Evolutionary conservation across 2,113 vertebrate genomes (phyloP).

Genomic region (Ailuropoda melanoleuca): DNA sequence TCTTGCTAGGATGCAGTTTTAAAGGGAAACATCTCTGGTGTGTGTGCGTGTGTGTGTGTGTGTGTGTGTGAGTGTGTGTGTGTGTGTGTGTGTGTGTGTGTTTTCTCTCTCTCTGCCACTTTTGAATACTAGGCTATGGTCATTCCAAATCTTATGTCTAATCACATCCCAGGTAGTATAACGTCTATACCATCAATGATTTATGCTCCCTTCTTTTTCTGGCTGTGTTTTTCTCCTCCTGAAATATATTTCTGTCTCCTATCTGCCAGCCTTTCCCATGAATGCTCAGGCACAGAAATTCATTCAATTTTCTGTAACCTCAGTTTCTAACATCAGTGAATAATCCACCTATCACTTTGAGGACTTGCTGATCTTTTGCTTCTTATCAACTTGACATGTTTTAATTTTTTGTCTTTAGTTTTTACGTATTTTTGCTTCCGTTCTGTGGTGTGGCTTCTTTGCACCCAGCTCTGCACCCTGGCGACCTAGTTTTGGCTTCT

Average conservation of each 20-base stretch:
- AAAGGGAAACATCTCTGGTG: background rate
- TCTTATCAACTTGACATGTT: conserved; percentile 54
- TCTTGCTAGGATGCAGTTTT: background rate
- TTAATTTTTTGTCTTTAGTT: conserved; percentile 67
- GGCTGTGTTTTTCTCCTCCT: background rate
- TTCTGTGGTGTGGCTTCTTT: conserved; percentile 45
- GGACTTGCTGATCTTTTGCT: conserved; percentile 65
- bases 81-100: too few relatives aligned
- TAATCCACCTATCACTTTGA: conserved; percentile 56
- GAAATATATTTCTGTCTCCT: conserved; percentile 70
- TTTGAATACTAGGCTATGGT: background rate
- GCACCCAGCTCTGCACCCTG: background rate
- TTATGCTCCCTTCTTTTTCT: conserved; percentile 31
- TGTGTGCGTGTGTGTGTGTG: too few relatives aligned
- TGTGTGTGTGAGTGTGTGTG: too few relatives aligned
- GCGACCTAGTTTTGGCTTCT: background rate
- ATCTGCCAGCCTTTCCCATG: conserved; percentile 59
- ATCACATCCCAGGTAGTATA: background rate
- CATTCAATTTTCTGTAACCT: conserved; percentile 72
- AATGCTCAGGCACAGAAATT: conserved; percentile 71
- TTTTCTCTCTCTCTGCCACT: background rate
- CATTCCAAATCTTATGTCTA: background rate
- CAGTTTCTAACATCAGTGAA: conserved; percentile 66
- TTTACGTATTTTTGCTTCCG: conserved; percentile 41
- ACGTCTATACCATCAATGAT: conserved; percentile 66